Conservation (phyloP, 1,140 invertebrate genomes). For the Heliconius hewitsoni region DNA sequence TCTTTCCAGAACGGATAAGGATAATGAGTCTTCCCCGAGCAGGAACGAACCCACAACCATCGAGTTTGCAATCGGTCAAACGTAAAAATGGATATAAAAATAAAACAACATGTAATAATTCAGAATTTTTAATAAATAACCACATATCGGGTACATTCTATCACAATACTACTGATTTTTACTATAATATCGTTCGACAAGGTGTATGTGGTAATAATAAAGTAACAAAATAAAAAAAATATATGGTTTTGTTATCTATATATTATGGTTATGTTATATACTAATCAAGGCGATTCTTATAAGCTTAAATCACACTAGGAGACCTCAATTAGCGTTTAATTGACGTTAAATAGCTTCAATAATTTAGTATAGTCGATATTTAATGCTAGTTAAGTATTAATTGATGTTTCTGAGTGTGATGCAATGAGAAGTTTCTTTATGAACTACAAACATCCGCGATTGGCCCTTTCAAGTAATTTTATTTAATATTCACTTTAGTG, state of each 20-base stretch:
- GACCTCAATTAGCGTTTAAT: background rate
- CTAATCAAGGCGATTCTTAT: conserved; percentile 11
- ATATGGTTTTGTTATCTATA: background rate
- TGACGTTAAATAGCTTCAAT: background rate
- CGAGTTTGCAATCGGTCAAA: too few relatives aligned
- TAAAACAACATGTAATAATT: background rate
- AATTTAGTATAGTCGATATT: background rate
- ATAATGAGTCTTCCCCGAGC: too few relatives aligned
- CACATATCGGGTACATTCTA: background rate
- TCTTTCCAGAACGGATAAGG: too few relatives aligned
- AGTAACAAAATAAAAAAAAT: background rate
- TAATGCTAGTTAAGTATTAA: background rate
- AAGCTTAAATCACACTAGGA: background rate
- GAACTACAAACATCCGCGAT: background rate
- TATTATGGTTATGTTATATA: too few relatives aligned
- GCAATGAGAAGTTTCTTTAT: background rate
- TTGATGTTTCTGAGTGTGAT: background rate
- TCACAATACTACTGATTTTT: background rate
- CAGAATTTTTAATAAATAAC: conserved; percentile 7
- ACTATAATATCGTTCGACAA: background rate
- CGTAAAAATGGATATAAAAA: background rate
- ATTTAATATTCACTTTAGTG: background rate
- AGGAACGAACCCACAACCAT: too few relatives aligned
- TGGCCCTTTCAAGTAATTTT: conserved; percentile 1
- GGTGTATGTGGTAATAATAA: background rate